Percentiles rank a stretch among this genome's conserved stretches.
phyloP scores from a whole-genome alignment of 2,113 vertebrate species.

The Dipodomys spectabilis region DNA sequence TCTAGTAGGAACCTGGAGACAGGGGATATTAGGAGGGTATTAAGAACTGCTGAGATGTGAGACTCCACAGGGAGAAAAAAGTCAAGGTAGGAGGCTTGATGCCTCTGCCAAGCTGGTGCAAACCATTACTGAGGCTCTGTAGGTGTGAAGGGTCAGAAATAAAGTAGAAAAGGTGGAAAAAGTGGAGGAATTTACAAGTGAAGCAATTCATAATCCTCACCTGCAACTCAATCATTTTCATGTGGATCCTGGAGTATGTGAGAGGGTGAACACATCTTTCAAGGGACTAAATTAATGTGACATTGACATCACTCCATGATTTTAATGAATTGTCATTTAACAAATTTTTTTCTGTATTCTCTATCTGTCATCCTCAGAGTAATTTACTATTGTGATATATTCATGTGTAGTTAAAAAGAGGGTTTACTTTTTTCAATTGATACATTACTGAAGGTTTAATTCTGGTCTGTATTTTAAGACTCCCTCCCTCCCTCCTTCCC shows the following conservation, averaged over 20 bases:
- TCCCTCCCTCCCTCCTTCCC: too few relatives aligned
- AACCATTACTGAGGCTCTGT: not conserved
- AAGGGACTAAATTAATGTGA: not conserved
- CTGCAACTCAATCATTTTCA: not conserved
- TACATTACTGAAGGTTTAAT: not conserved
- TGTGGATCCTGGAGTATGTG: not conserved
- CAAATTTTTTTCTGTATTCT: slow-evolving; percentile 16
- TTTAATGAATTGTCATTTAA: not conserved
- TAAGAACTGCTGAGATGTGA: not conserved
- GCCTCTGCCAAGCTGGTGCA: not conserved
- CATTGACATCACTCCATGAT: not conserved
- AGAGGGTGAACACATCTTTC: not conserved
- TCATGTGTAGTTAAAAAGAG: not conserved
- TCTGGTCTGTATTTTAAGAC: not conserved
- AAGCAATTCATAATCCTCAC: not conserved
- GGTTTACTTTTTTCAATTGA: not conserved
- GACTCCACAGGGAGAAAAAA: not conserved
- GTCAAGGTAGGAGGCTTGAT: not conserved
- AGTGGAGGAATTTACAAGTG: not conserved
- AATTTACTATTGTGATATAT: not conserved
- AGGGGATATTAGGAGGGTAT: not conserved
- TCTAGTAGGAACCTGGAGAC: not conserved
- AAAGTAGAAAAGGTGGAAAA: not conserved
- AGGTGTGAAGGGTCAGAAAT: not conserved
- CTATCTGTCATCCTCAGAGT: not conserved